phyloP scores from a whole-genome alignment of 2,888 invertebrate genomes.

The Apodemia hepburni region DNA sequence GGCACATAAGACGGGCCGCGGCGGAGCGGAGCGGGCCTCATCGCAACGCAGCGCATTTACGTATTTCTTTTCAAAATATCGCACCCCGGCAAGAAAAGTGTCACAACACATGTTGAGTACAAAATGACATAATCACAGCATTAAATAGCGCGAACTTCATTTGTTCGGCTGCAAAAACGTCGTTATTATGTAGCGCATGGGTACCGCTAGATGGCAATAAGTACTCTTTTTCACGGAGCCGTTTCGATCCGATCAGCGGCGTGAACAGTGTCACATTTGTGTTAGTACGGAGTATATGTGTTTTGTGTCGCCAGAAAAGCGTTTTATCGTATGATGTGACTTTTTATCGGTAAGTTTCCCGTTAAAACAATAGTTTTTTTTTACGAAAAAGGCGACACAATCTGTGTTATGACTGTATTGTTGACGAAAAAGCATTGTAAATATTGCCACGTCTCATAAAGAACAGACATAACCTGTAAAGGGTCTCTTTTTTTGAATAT shows the following conservation, averaged over 20 bases:
- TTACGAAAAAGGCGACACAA: slow-evolving; percentile 4
- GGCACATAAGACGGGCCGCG: too few species aligned
- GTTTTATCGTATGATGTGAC: not conserved
- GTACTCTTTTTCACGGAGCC: slow-evolving; percentile 1
- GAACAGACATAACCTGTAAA: not conserved
- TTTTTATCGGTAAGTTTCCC: too few species aligned
- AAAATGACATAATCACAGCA: not conserved
- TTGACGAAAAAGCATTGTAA: slow-evolving; percentile 1
- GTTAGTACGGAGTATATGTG: not conserved
- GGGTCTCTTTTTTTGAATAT: not conserved
- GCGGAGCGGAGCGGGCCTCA: too few species aligned
- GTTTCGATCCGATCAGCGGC: not conserved
- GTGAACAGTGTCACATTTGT: not conserved
- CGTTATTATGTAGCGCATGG: not conserved
- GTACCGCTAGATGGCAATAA: not conserved
- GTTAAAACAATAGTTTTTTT: not conserved
- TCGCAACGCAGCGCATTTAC: too few species aligned
- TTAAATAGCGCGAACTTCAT: not conserved
- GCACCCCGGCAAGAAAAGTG: too few species aligned
- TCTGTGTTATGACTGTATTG: not conserved
- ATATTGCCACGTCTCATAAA: not conserved
- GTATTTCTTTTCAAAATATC: too few species aligned
- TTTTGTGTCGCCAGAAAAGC: not conserved
- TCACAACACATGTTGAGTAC: not conserved
- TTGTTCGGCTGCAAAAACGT: not conserved